Evolutionary conservation across 1,140 invertebrate species (phyloP).

Genomic region (Galendromus occidentalis): DNA sequence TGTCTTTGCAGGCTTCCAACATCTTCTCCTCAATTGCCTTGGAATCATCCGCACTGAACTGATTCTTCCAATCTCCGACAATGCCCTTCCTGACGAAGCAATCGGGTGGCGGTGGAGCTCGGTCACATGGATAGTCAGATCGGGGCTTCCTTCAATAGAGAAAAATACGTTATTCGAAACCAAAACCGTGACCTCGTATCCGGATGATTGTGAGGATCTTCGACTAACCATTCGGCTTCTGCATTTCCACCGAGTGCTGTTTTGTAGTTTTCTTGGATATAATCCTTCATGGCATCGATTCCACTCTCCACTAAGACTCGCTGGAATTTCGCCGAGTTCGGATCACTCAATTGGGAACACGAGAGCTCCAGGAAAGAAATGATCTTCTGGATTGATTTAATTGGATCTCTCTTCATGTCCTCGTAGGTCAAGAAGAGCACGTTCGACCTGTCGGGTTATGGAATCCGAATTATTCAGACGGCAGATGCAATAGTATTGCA

Average conservation of each 20-base stretch:
- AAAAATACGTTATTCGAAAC: too few relatives aligned
- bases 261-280: background rate
- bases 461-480: too few relatives aligned
- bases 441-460: slow-evolving; percentile 12
- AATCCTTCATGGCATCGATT: slow-evolving; percentile 5
- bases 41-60: slow-evolving; percentile 27
- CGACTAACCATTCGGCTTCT: background rate
- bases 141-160: background rate
- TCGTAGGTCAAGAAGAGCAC: slow-evolving; percentile 17
- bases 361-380: background rate
- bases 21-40: slow-evolving; percentile 26
- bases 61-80: slow-evolving; percentile 32
- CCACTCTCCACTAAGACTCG: background rate
- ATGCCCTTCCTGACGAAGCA: slow-evolving; percentile 24
- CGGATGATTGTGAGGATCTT: too few relatives aligned
- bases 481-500: too few relatives aligned
- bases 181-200: too few relatives aligned
- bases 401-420: slow-evolving; percentile 14
- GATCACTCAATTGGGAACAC: background rate
- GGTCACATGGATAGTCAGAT: background rate
- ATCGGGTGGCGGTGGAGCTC: background rate
- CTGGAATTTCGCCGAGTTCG: background rate
- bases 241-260: background rate
- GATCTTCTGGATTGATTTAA: background rate
- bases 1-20: background rate